Percentiles rank a stretch among this genome's conserved stretches.
phyloP scores from a whole-genome alignment of 2,888 invertebrate species.

The Scaptomyza parva region DNA sequence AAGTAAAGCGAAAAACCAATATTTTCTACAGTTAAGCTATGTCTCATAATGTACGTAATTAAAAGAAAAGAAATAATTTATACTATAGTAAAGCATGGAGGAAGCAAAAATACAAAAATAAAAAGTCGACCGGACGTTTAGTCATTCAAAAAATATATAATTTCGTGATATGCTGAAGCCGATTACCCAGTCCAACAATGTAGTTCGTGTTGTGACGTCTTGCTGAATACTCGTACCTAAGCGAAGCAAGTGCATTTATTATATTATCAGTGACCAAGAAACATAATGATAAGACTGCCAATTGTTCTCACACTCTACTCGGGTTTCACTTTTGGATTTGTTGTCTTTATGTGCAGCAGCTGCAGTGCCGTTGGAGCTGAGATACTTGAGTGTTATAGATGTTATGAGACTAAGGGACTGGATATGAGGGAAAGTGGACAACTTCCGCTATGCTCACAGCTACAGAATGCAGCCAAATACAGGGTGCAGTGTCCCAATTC shows the following conservation, averaged over 20 bases:
- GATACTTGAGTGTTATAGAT: conserved; percentile 36
- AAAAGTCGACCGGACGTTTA: conserved; percentile 25
- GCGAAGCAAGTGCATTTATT: neutral
- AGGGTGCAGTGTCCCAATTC: conserved; percentile 45
- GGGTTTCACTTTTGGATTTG: conserved; percentile 14
- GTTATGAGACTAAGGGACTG: neutral
- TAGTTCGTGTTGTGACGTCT: conserved; percentile 46
- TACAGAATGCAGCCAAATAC: conserved; percentile 4
- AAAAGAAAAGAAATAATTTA: neutral
- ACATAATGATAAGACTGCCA: conserved; percentile 32
- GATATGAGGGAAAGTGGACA: neutral
- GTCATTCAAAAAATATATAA: conserved; percentile 20
- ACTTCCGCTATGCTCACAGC: conserved; percentile 25
- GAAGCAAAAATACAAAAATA: conserved; percentile 21
- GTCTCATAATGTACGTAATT: conserved; percentile 1
- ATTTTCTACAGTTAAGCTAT: conserved; percentile 1
- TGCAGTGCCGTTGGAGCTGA: conserved; percentile 11
- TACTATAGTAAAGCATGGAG: neutral
- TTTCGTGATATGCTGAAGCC: conserved; percentile 33
- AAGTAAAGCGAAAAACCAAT: neutral
- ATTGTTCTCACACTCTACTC: conserved; percentile 8
- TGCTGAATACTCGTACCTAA: conserved; percentile 31
- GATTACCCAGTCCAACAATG: conserved; percentile 1
- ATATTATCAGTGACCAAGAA: conserved; percentile 13
- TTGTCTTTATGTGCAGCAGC: conserved; percentile 8